These are phyloP conservation scores for Lepus oiostolus DNA, from an alignment of 2,797 vertebrate species.

Conservation along the genomic window DNA sequence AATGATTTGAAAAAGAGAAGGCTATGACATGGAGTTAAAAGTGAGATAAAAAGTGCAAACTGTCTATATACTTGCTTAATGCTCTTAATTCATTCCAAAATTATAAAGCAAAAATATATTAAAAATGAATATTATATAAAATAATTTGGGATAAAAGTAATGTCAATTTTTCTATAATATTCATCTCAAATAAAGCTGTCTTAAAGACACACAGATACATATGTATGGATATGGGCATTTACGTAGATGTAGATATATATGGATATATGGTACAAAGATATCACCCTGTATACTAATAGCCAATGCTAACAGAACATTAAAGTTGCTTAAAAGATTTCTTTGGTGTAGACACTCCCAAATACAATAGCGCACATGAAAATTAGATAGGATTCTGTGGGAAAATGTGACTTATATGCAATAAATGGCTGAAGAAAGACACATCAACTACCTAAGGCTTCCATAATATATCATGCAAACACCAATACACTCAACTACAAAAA, in stretches of 20 bases:
- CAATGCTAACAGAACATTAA: conserved; percentile 71
- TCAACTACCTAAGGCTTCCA: not conserved
- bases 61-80: not conserved
- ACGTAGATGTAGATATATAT: not conserved
- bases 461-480: not conserved
- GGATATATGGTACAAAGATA: conserved; percentile 39
- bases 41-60: not conserved
- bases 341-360: conserved; percentile 67
- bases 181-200: not conserved
- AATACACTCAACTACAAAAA: not conserved
- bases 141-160: not conserved
- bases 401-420: not conserved
- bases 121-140: conserved; percentile 17
- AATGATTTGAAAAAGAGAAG: too few species aligned
- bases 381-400: not conserved
- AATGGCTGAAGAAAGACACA: not conserved
- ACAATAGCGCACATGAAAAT: conserved; percentile 5
- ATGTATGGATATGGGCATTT: not conserved
- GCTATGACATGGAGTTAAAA: not conserved
- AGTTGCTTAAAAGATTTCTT: conserved; percentile 64
- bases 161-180: not conserved
- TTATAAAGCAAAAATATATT: not conserved
- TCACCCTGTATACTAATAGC: conserved; percentile 1
- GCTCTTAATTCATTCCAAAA: not conserved
- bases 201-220: not conserved